Conservation (phyloP, 92 coral and sea anemone species). For the Porites rus region DNA sequence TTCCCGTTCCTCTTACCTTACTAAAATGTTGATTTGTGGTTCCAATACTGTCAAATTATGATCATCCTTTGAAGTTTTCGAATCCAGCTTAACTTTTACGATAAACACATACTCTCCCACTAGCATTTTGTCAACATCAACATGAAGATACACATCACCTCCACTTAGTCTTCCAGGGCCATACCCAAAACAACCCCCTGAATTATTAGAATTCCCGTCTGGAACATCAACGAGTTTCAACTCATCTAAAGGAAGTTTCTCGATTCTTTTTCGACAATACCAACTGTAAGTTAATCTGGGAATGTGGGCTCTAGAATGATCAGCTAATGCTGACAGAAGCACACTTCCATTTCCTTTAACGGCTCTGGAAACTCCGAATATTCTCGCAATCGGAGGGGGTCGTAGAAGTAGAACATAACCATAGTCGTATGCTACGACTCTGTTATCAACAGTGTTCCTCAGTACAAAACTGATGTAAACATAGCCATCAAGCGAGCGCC, state of each 20-base stretch:
- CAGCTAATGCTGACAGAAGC: conserved; percentile 7
- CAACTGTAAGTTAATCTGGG: conserved; percentile 22
- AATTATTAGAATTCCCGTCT: not conserved
- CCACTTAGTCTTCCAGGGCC: conserved; percentile 52
- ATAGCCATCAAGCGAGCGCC: not conserved
- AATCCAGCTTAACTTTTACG: conserved; percentile 5
- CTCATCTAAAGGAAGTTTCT: conserved; percentile 20
- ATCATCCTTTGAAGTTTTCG: conserved; percentile 35
- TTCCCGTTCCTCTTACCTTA: conserved; percentile 48
- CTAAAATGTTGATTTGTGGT: conserved; percentile 41
- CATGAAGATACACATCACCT: not conserved
- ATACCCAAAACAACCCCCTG: conserved; percentile 56
- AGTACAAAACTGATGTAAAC: conserved; percentile 2
- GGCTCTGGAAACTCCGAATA: conserved; percentile 21
- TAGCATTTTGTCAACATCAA: conserved; percentile 16
- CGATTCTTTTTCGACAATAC: conserved; percentile 46
- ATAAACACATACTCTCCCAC: not conserved
- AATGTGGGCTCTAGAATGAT: conserved; percentile 3
- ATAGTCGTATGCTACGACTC: conserved; percentile 31
- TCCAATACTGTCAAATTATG: conserved; percentile 52
- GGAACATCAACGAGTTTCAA: conserved; percentile 40
- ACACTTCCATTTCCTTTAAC: conserved; percentile 44
- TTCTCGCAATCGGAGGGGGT: conserved; percentile 25
- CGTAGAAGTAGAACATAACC: conserved; percentile 32
- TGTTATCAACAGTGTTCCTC: not conserved